Percentiles rank a stretch among this genome's conserved stretches.
Evolutionary conservation across 1,140 invertebrate genomes (phyloP).

Genomic region (Bombus polaris): DNA sequence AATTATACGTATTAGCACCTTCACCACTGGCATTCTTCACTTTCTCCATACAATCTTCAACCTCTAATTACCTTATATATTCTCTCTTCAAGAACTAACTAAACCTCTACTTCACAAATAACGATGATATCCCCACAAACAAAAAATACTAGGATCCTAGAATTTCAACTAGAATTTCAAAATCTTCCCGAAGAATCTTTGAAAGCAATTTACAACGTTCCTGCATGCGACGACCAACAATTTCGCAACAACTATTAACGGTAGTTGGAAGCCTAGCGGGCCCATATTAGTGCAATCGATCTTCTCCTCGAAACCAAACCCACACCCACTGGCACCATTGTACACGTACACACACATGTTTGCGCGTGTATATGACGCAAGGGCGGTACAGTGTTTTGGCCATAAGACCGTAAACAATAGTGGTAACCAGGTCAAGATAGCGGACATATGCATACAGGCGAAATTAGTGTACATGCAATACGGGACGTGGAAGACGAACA

Average conservation of each 20-base stretch:
- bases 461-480: background rate
- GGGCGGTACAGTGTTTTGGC: background rate
- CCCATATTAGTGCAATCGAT: constrained; percentile 29
- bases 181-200: too few species aligned
- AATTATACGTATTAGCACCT: too few species aligned
- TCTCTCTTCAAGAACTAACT: too few species aligned
- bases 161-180: background rate
- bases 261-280: background rate
- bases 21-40: too few species aligned
- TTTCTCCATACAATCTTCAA: too few species aligned
- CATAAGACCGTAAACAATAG: constrained; percentile 25
- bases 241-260: background rate
- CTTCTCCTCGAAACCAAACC: too few species aligned
- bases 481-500: background rate
- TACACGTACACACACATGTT: background rate
- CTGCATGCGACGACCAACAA: background rate
- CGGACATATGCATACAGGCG: background rate
- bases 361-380: background rate
- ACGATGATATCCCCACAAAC: background rate
- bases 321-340: background rate
- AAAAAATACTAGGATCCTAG: too few species aligned
- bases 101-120: too few species aligned
- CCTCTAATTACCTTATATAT: too few species aligned
- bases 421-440: background rate
- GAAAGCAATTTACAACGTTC: background rate